phyloP scores from a whole-genome alignment of 2,888 invertebrate genomes.

The Himalopsyche tibetana region DNA sequence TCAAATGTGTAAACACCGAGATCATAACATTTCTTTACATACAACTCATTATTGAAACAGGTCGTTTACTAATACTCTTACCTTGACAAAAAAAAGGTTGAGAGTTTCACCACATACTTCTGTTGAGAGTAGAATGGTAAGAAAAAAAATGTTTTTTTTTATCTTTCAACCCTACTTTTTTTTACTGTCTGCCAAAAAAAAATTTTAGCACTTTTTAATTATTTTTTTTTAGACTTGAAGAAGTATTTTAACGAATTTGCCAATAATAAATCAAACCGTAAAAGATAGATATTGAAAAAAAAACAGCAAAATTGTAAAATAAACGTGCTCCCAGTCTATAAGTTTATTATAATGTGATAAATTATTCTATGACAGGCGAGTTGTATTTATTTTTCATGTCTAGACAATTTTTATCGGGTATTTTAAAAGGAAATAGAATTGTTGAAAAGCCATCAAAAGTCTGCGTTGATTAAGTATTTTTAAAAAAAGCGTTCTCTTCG shows the following conservation, averaged over 20 bases:
- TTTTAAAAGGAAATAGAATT: background rate
- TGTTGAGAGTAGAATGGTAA: too few relatives aligned
- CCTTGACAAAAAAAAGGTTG: too few relatives aligned
- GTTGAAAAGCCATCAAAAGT: background rate
- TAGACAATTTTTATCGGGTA: conserved; percentile 1
- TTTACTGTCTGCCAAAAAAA: too few relatives aligned
- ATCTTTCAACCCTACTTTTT: too few relatives aligned
- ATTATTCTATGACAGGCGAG: background rate
- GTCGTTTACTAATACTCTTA: too few relatives aligned
- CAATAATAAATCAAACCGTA: background rate
- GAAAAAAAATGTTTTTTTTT: too few relatives aligned
- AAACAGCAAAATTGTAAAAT: background rate
- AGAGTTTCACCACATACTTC: too few relatives aligned
- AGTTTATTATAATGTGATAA: conserved; percentile 19
- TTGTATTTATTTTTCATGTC: conserved; percentile 1
- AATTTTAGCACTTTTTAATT: background rate
- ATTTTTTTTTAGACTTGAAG: background rate
- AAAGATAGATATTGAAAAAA: background rate
- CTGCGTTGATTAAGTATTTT: background rate
- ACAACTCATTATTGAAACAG: too few relatives aligned
- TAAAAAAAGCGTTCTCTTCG: background rate
- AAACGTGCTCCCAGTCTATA: background rate
- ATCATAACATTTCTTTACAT: too few relatives aligned
- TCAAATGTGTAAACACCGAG: too few relatives aligned
- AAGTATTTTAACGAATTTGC: background rate